A percentile compares a stretch with the other conserved stretches of the same genome.
These are phyloP conservation scores for Melanerpes formicivorus DNA, from an alignment of 2,113 vertebrate species.

Conservation along the genomic window DNA sequence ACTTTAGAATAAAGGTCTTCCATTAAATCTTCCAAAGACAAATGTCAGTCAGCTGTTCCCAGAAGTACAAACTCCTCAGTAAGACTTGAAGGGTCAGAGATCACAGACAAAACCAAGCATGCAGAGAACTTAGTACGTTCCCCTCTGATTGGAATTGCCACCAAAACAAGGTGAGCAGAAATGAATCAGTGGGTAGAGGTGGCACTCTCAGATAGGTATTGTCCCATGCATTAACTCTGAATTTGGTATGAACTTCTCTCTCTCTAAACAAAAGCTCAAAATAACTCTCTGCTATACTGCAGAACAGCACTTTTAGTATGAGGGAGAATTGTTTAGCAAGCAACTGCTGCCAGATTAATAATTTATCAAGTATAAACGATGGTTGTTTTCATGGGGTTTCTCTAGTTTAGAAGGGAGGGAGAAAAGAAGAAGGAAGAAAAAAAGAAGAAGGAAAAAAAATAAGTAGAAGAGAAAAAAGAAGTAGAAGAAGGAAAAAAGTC, in stretches of 20 bases:
- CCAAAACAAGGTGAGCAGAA: not conserved
- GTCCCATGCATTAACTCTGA: not conserved
- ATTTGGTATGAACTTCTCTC: not conserved
- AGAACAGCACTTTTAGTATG: not conserved
- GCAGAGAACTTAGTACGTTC: not conserved
- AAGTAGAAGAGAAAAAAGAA: not conserved
- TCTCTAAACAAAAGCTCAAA: not conserved
- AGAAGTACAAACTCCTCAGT: not conserved
- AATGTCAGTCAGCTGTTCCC: not conserved
- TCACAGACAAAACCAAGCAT: not conserved
- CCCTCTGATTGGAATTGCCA: not conserved
- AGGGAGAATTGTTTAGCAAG: constrained; percentile 17
- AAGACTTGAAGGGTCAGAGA: not conserved
- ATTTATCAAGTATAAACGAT: constrained; percentile 28
- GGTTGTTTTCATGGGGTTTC: constrained; percentile 1
- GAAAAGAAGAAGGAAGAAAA: not conserved
- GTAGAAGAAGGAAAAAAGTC: not conserved
- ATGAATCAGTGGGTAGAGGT: not conserved
- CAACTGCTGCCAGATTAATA: constrained; percentile 43
- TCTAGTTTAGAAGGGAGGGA: not conserved
- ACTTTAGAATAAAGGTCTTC: not conserved
- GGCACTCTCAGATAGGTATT: not conserved
- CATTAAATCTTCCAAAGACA: constrained; percentile 19
- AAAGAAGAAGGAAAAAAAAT: not conserved
- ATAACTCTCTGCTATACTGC: not conserved